phyloP scores from a whole-genome alignment of 2,888 invertebrate species.

The Priocnemis perturbator region DNA sequence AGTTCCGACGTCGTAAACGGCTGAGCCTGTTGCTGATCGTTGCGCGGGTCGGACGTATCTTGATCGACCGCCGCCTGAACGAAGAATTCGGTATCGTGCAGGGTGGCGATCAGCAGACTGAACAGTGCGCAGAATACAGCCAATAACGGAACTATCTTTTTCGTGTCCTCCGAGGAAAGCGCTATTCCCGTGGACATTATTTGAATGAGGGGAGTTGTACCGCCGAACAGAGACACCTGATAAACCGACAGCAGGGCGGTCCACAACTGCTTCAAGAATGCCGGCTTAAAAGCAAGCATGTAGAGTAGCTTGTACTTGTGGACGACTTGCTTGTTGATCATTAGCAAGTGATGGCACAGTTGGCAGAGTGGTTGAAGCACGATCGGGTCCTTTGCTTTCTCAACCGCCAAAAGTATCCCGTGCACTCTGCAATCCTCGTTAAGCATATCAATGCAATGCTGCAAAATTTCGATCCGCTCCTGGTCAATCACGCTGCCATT shows the following conservation, averaged over 20 bases:
- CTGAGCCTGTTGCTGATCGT: slow-evolving; percentile 73
- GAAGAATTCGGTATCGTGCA: slow-evolving; percentile 92
- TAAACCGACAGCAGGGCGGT: slow-evolving; percentile 75
- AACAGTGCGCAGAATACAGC: slow-evolving; percentile 91
- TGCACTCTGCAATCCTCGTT: slow-evolving; percentile 81
- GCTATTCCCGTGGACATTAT: slow-evolving; percentile 83
- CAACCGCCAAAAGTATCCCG: slow-evolving; percentile 77
- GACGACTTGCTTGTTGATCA: slow-evolving; percentile 88
- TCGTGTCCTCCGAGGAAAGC: slow-evolving; percentile 79
- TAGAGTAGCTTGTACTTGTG: slow-evolving; percentile 90
- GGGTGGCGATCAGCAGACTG: slow-evolving; percentile 86
- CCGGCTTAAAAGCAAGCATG: slow-evolving; percentile 87
- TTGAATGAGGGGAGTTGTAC: slow-evolving; percentile 79
- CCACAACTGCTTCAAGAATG: slow-evolving; percentile 88
- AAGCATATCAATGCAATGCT: slow-evolving; percentile 80
- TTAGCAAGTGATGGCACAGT: slow-evolving; percentile 89
- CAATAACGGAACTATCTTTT: slow-evolving; percentile 84
- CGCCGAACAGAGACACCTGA: slow-evolving; percentile 76
- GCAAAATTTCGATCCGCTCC: slow-evolving; percentile 76
- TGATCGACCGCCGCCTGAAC: slow-evolving; percentile 75
- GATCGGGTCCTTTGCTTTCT: slow-evolving; percentile 76
- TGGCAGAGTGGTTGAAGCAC: slow-evolving; percentile 83
- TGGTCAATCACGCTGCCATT: slow-evolving; percentile 79
- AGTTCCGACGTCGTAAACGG: slow-evolving; percentile 87
- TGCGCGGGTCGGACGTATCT: slow-evolving; percentile 16